Evolutionary conservation across 2,113 vertebrate genomes (phyloP), one percentile per base, ranked within the genome.

Genomic region (Ctenomys sociabilis): DNA sequence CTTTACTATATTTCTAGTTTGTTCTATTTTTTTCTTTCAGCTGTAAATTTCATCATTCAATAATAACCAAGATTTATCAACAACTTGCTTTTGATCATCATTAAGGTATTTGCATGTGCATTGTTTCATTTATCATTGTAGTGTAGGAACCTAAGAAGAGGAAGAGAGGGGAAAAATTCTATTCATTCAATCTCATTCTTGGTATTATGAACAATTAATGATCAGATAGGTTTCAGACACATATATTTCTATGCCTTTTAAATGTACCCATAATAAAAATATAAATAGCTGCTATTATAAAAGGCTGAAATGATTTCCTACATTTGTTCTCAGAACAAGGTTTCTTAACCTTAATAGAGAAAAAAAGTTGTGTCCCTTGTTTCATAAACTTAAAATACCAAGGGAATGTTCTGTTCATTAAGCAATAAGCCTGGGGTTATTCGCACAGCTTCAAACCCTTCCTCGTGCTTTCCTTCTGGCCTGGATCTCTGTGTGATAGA

Each of bases 371-470:
- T 66, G 19, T 59, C 52, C 12, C 26, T 84, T 57, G n/a, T 94
- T 94, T 43, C 45, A 66, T 45, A 86, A 5, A 45, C 49, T 85
- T 72, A 88, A 85, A 92, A 35, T 73, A 52, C 32, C 52, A 73
- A 57, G 73, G 16, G 22, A 91, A 85, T 85, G 3, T 61, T 90
- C 32, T 85, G 12, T 88, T 96, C 32, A 94, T 95, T 90, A 95
- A 93, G 40, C 26, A 75, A 35, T 85, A 93, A 94, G 49, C 43
- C 90, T 85, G 61, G n/a, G 12, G 61, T 68, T 85, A 85, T 77
- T 82, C 90, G 64, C 64, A 95, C 94, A 88, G 93, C 82, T 91
- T 93, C 37, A 94, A 95, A 52, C 61, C 91, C 68, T 94, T 94
- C 90, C 72, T 66, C n/a, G 73, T 93, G 52, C 37, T 32, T 92